These are phyloP conservation scores for Diabrotica virgifera DNA, from an alignment of 1,140 invertebrate species.

Conservation along the genomic window DNA sequence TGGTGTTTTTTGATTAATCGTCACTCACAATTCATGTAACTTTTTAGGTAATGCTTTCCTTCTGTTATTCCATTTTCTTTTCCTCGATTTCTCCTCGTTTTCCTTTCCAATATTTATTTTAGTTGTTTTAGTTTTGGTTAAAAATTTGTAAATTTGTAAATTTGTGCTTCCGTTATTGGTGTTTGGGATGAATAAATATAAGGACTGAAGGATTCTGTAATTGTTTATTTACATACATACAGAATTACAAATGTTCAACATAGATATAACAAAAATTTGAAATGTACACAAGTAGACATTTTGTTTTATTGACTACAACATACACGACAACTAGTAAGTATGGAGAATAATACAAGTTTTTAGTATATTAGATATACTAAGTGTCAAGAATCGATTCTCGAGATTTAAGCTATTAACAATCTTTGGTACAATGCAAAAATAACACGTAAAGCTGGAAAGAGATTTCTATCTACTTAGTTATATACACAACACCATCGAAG, in stretches of 20 bases:
- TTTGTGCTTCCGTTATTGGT: too few relatives aligned
- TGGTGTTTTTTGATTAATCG: too few relatives aligned
- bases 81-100: too few relatives aligned
- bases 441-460: constrained; percentile 24
- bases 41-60: too few relatives aligned
- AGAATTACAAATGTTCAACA: constrained; percentile 32
- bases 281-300: constrained; percentile 23
- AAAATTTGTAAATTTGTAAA: too few relatives aligned
- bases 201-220: neutral
- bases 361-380: constrained; percentile 18
- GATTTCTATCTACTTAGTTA: constrained; percentile 4
- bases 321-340: constrained; percentile 31
- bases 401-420: constrained; percentile 26
- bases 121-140: too few relatives aligned
- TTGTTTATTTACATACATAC: constrained; percentile 34
- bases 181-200: too few relatives aligned
- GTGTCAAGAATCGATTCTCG: constrained; percentile 6
- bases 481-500: constrained; percentile 4
- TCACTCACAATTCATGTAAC: too few relatives aligned
- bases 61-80: too few relatives aligned
- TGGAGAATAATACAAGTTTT: constrained; percentile 30
- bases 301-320: constrained; percentile 28
- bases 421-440: constrained; percentile 29
- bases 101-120: too few relatives aligned
- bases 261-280: constrained; percentile 26